These are phyloP conservation scores for Drosophila persimilis DNA, from an alignment of 1,140 invertebrate species.

Conservation along the genomic window DNA sequence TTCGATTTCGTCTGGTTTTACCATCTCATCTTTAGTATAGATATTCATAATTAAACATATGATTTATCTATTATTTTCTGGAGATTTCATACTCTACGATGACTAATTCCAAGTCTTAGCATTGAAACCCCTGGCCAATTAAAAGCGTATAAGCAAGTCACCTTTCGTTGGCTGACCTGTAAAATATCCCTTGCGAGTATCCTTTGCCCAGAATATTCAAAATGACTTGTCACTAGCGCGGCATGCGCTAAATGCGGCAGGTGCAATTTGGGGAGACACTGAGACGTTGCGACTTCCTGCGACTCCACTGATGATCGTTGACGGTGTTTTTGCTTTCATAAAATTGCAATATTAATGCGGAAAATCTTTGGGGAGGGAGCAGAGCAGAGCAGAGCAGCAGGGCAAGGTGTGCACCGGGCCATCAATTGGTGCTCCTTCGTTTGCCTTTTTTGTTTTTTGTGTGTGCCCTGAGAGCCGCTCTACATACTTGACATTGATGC, in stretches of 20 bases:
- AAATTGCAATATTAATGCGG: conserved; percentile 63
- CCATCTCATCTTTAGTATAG: too few species aligned
- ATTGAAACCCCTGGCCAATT: neutral
- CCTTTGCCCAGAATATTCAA: conserved; percentile 20
- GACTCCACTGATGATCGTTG: conserved; percentile 11
- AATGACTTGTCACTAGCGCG: conserved; percentile 39
- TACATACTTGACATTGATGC: conserved; percentile 57
- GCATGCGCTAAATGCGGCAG: conserved; percentile 55
- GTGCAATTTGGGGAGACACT: conserved; percentile 44
- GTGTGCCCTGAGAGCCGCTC: conserved; percentile 6
- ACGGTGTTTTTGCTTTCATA: conserved; percentile 50
- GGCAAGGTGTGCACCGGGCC: conserved; percentile 53
- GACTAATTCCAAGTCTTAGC: too few species aligned
- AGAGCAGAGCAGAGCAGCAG: neutral
- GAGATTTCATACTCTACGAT: too few species aligned
- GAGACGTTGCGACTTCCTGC: conserved; percentile 18
- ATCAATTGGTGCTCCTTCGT: conserved; percentile 44
- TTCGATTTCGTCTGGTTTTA: too few species aligned
- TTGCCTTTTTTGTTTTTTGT: neutral
- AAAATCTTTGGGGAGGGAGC: conserved; percentile 66
- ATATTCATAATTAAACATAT: too few species aligned
- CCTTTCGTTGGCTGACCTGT: too few species aligned
- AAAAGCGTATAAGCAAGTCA: conserved; percentile 14
- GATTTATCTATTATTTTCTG: too few species aligned
- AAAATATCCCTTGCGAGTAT: conserved; percentile 19